phyloP scores from a whole-genome alignment of 2,888 invertebrate genomes.

The Cephus pygmeus region DNA sequence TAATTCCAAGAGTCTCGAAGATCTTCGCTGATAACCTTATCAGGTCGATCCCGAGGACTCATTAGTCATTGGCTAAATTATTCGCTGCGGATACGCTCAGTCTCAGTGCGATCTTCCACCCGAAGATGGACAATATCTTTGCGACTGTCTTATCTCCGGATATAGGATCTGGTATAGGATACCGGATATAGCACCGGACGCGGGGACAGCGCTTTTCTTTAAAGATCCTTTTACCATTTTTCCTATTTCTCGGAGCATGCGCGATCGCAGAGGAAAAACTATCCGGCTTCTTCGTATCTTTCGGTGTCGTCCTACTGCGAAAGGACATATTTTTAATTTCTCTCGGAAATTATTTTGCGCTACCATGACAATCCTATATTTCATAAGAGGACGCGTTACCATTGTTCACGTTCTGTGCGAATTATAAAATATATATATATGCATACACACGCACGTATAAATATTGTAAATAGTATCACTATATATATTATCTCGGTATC shows the following conservation, averaged over 20 bases:
- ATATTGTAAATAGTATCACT: background rate
- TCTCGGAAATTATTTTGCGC: background rate
- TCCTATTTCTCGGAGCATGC: background rate
- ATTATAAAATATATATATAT: background rate
- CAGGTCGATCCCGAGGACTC: background rate
- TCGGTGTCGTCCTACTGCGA: background rate
- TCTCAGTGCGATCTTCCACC: background rate
- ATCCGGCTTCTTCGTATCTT: background rate
- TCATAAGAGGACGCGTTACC: background rate
- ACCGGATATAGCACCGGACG: conserved; percentile 17
- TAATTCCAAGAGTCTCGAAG: background rate
- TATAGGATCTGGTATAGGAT: no score
- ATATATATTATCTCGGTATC: background rate
- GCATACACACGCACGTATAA: background rate
- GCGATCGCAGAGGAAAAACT: background rate
- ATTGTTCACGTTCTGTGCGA: background rate
- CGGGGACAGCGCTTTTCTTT: background rate
- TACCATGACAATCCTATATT: background rate
- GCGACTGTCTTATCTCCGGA: conserved; percentile 27
- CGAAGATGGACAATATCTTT: conserved; percentile 37
- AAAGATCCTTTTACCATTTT: conserved; percentile 12
- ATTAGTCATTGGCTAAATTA: background rate
- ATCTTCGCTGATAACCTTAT: background rate
- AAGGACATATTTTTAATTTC: background rate
- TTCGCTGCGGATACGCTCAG: background rate